phyloP scores from a whole-genome alignment of 1,140 invertebrate species.

The Macrocentrus cingulum region DNA sequence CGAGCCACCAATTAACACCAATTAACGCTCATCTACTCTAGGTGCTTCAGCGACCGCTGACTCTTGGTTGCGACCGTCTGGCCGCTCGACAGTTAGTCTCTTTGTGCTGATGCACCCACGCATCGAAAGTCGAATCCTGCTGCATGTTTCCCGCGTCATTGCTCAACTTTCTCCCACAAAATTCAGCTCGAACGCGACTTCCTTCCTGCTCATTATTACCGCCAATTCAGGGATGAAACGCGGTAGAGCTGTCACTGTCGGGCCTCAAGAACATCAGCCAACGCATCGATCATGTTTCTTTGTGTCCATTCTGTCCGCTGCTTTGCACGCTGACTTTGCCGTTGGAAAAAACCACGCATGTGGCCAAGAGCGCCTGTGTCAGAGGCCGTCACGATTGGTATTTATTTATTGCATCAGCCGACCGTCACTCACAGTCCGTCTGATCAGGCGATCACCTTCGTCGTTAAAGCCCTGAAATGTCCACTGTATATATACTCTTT shows the following conservation, averaged over 20 bases:
- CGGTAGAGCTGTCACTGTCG: background rate
- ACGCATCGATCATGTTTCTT: constrained; percentile 11
- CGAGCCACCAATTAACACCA: constrained; percentile 51
- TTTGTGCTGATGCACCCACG: constrained; percentile 8
- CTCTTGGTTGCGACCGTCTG: constrained; percentile 27
- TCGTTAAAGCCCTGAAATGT: constrained; percentile 20
- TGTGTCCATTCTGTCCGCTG: background rate
- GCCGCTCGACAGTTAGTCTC: constrained; percentile 13
- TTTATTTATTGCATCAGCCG: constrained; percentile 49
- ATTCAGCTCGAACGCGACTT: too few species aligned
- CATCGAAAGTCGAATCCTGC: constrained; percentile 1
- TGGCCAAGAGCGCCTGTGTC: constrained; percentile 32
- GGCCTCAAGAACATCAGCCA: background rate
- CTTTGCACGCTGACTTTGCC: background rate
- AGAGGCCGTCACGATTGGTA: constrained; percentile 38
- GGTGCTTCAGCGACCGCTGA: constrained; percentile 30
- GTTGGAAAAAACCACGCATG: constrained; percentile 1
- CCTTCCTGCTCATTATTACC: background rate
- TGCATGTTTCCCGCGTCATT: background rate
- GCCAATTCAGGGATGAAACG: background rate
- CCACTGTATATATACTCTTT: constrained; percentile 1
- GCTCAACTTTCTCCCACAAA: too few species aligned
- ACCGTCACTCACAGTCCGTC: constrained; percentile 33
- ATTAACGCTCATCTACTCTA: constrained; percentile 50
- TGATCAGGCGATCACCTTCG: constrained; percentile 36